Conservation (phyloP, 2,113 vertebrate genomes). For the Pedionomus torquatus region DNA sequence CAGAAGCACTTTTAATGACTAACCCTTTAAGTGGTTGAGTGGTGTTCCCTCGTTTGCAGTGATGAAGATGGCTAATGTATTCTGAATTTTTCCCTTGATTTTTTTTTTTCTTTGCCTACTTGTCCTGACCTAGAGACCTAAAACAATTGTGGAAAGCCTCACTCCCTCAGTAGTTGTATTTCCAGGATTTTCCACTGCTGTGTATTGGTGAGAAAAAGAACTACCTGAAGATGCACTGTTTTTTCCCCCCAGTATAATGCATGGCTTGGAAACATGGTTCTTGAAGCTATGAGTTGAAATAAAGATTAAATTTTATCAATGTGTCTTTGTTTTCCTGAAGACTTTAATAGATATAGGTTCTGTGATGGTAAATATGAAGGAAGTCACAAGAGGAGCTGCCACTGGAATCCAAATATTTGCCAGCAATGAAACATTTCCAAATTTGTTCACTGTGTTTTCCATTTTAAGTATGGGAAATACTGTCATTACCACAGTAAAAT, state of each 20-base stretch:
- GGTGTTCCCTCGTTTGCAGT: neutral
- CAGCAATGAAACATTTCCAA: neutral
- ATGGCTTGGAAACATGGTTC: neutral
- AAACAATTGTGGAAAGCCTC: neutral
- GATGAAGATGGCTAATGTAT: neutral
- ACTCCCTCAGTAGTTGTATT: rapidly evolving
- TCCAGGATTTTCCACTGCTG: neutral
- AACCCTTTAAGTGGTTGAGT: neutral
- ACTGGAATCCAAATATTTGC: neutral
- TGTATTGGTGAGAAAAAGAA: neutral
- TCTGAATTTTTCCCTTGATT: neutral
- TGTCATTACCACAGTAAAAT: neutral
- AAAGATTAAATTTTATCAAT: neutral
- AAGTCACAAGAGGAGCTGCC: neutral
- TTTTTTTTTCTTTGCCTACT: neutral
- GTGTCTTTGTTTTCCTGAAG: neutral
- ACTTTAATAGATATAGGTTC: neutral
- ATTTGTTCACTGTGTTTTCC: neutral
- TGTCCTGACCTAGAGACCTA: neutral
- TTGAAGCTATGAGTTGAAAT: neutral
- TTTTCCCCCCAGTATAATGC: neutral
- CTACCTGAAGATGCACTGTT: neutral
- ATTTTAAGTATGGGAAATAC: neutral
- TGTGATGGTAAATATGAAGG: neutral
- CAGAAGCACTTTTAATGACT: neutral